Base-by-base conservation (phyloP, 2,888 invertebrate genomes). In the Ctenicera cuprea region DNA sequence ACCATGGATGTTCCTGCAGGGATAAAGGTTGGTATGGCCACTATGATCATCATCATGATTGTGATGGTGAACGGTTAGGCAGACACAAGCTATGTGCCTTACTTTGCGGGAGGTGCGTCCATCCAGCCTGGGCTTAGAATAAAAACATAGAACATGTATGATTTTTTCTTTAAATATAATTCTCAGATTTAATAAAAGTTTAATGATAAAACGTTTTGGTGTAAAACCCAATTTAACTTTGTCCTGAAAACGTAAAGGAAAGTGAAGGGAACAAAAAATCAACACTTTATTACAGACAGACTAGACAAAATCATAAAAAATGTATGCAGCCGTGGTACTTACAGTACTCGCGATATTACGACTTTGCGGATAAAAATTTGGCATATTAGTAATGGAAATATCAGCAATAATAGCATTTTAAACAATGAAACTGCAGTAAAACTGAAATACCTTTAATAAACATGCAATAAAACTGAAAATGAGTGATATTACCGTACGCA, bases 401-500 rank as follows among this genome's bases (percentile, higher is more conserved):
- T 59, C 67, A 57, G 68, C 38, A 66, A 66, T 71, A 67, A 67
- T 63, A 48, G 66, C 62, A 50, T 61, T 74, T 73, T 57, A 68
- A 73, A 73, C 74, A 74, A 76, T 65, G 73, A 76, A 77, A 77
- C 75, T 76, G 78, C 78, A 78, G 71, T 79, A 75, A 74, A 79
- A 75, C 78, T 76, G 75, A 76, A 77, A 74, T 80, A 80, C 76
- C 78, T 78, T 78, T 78, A 80, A 80, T 80, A 80, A 79, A 71
- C 78, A 69, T 68, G 77, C 77, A 72, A 79, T 80, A 80, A 80
- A 80, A 71, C 76, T 76, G 75, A 79, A 79, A 80, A 80, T 78
- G 80, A 79, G 80, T 77, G 77, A 79, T 78, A 80, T 79, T 76
- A 77, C 77, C 71, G 73, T 79, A 80, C 80, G 80, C 80, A 78